Conservation (phyloP, 2,113 vertebrate species). For the Pangasianodon gigas region DNA sequence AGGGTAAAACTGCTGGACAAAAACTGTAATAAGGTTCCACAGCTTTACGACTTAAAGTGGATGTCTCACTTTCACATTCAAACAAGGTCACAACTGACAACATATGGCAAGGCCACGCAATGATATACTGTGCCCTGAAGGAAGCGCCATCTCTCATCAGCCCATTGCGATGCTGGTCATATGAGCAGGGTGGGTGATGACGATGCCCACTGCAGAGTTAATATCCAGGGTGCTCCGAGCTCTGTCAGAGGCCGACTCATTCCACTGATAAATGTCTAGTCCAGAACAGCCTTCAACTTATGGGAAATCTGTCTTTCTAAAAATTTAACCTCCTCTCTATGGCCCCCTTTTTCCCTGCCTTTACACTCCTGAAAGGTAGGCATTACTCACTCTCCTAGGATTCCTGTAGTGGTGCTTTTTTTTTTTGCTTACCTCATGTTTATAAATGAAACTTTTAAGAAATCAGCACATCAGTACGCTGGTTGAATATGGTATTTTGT, state of each 20-base stretch:
- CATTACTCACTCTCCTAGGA: background rate
- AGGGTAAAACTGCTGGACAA: constrained; percentile 58
- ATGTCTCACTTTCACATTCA: constrained; percentile 67
- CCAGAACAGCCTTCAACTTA: constrained; percentile 59
- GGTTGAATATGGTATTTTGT: background rate
- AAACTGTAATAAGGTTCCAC: constrained; percentile 53
- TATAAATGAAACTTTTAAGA: background rate
- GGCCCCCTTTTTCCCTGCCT: background rate
- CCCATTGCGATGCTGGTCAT: constrained; percentile 51
- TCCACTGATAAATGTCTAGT: constrained; percentile 65
- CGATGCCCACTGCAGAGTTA: constrained; percentile 48
- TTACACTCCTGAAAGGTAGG: constrained; percentile 13
- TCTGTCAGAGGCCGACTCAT: constrained; percentile 63
- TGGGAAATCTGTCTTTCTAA: constrained; percentile 45
- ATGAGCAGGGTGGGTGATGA: constrained; percentile 52
- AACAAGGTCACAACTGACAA: constrained; percentile 73
- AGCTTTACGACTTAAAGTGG: constrained; percentile 60
- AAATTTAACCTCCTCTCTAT: constrained; percentile 24
- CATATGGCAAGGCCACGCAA: constrained; percentile 60
- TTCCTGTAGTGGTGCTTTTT: background rate
- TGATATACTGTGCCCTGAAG: constrained; percentile 64
- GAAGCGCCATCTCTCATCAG: constrained; percentile 65
- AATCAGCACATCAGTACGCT: background rate
- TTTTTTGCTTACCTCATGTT: constrained; percentile 1
- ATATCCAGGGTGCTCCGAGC: constrained; percentile 47